A percentile compares a stretch with the other conserved stretches of the same genome.
phyloP scores from a whole-genome alignment of 1,140 invertebrate genomes.

The Bombus superbus region DNA sequence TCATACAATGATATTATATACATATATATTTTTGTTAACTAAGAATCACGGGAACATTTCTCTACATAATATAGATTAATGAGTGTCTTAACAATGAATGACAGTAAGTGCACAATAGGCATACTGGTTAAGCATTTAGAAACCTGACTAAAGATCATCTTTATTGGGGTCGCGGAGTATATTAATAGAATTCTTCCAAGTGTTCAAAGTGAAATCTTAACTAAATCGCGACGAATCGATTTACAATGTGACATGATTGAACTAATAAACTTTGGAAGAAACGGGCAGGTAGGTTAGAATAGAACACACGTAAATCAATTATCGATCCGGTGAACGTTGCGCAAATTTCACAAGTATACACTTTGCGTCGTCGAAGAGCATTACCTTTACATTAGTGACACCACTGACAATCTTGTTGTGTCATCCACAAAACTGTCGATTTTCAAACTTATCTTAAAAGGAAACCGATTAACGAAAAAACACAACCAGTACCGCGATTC shows the following conservation, averaged over 20 bases:
- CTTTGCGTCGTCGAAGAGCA: too few species aligned
- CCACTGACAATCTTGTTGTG: not conserved
- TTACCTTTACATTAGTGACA: slow-evolving; percentile 40
- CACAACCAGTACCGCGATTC: slow-evolving; percentile 35
- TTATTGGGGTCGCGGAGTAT: too few species aligned
- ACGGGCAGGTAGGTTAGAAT: slow-evolving; percentile 68
- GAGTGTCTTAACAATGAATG: slow-evolving; percentile 22
- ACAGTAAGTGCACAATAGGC: slow-evolving; percentile 31
- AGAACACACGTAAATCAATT: slow-evolving; percentile 66
- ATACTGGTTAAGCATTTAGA: slow-evolving; percentile 23
- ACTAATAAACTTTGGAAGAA: slow-evolving; percentile 49
- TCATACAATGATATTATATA: not conserved
- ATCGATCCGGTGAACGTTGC: slow-evolving; percentile 68
- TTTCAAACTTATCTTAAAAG: not conserved
- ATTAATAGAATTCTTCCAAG: not conserved
- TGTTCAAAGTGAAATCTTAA: not conserved
- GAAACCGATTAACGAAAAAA: slow-evolving; percentile 29
- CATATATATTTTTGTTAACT: not conserved
- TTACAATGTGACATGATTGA: slow-evolving; percentile 17
- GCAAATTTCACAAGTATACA: slow-evolving; percentile 47
- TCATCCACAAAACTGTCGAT: slow-evolving; percentile 26
- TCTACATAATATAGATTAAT: slow-evolving; percentile 6
- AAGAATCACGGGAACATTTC: not conserved
- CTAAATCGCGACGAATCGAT: slow-evolving; percentile 20
- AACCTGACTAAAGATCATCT: slow-evolving; percentile 41